Evolutionary conservation across 2,113 vertebrate species (phyloP), one percentile per base, ranked within the genome.

Genomic region (Nerophis lumbriciformis): DNA sequence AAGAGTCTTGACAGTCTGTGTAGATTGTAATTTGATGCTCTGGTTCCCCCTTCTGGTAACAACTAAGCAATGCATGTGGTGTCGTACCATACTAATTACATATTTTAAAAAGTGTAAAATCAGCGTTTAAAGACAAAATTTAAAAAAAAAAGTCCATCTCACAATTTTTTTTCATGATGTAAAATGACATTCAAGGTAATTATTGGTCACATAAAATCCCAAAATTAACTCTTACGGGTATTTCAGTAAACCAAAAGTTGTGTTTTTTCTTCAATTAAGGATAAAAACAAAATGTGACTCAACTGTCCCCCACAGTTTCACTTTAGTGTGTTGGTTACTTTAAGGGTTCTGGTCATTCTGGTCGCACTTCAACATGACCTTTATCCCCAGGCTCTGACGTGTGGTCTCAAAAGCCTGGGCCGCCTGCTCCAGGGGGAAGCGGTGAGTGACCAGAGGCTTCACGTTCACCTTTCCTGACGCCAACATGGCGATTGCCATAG

Each of bases 361-460:
- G 88, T 99, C 94, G 71, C 97, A 99, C 77, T 98, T 98, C 57
- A 99, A 88, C 94, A 99, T 98, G 77, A 99, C 90, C 85, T 99
- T 99, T 61, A 99, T 72, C 28, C 95, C 96, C 3, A 91, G 12
- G 0, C 94, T 93, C 85, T 92, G 93, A 74, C 61, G 92, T 3
- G 93, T 91, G 54, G 91, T 91, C 85, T 98, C 94, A 10, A 98
- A 98, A 0, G 97, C 97, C 72, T 97, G 85, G 12, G 89, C 63
- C 1, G 95, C 95, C 79, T 94, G 91, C 77, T 98, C 95, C 91
- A 99, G 84, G 8, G 94, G 93, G 68, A 98, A 99, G 8, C 96
- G 93, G 66, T 99, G 97, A 0, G 96, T 99, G 47, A 99, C 94
- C 63, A 99, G 88, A 3, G 96, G 91, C 72, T 92, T 94, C 47